Percentiles rank a stretch among this genome's conserved stretches.
Evolutionary conservation across 1,140 invertebrate genomes (phyloP).

Genomic region (Bursaphelenchus mucronatus): DNA sequence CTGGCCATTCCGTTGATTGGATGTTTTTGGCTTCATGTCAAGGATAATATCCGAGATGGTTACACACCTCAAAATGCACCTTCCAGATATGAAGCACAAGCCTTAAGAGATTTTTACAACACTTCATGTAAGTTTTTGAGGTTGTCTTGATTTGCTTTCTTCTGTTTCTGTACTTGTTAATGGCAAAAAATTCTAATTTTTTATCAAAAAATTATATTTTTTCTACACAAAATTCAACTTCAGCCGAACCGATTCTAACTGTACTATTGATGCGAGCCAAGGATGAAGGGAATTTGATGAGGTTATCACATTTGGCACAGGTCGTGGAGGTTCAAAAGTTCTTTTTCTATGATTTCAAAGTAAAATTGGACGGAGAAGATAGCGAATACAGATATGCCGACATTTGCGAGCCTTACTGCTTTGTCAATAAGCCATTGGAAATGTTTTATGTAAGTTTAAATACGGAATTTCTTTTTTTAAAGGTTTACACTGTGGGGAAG

Average conservation of each 20-base stretch:
- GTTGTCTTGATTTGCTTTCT: neutral
- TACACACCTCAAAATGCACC: slow-evolving; percentile 57
- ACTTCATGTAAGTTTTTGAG: slow-evolving; percentile 29
- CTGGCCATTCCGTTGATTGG: slow-evolving; percentile 19
- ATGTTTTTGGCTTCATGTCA: slow-evolving; percentile 50
- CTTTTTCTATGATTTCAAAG: slow-evolving; percentile 45
- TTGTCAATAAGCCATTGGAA: slow-evolving; percentile 46
- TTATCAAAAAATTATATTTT: too few species aligned
- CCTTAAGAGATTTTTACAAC: slow-evolving; percentile 52
- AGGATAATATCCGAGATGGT: slow-evolving; percentile 56
- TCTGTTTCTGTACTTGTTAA: neutral
- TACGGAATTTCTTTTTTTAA: too few species aligned
- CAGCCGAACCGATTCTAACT: slow-evolving; percentile 54
- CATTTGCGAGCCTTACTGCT: slow-evolving; percentile 51
- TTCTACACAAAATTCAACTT: neutral
- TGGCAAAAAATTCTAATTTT: neutral
- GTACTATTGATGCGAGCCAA: slow-evolving; percentile 39
- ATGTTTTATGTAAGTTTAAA: slow-evolving; percentile 45
- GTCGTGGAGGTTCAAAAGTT: slow-evolving; percentile 29
- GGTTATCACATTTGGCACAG: slow-evolving; percentile 44
- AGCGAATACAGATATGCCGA: slow-evolving; percentile 35
- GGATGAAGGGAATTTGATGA: slow-evolving; percentile 47
- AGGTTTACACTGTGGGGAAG: too few species aligned
- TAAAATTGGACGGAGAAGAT: slow-evolving; percentile 21
- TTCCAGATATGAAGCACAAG: slow-evolving; percentile 49